Conservation (phyloP, 2,797 vertebrate species). For the Sternotherus odoratus region DNA sequence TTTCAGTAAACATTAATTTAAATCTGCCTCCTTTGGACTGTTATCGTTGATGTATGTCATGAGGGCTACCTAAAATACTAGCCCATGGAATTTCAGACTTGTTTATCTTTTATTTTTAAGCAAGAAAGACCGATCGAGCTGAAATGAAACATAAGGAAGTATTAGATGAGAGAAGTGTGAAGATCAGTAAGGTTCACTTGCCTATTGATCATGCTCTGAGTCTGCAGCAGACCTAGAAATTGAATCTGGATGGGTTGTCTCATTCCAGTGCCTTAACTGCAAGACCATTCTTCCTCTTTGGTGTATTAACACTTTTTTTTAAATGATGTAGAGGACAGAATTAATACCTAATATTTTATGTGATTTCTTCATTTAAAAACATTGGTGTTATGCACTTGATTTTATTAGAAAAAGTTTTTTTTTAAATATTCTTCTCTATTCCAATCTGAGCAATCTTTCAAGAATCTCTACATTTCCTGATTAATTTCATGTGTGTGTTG, state of each 20-base stretch:
- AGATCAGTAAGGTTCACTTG: not conserved
- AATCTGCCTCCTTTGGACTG: accelerated
- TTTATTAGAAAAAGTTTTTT: slow-evolving; percentile 59
- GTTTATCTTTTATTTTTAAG: slow-evolving; percentile 14
- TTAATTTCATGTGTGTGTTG: slow-evolving; percentile 70
- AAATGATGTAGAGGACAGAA: accelerated
- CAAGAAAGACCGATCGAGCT: not conserved
- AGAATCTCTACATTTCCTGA: slow-evolving; percentile 74
- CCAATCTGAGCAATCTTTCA: slow-evolving; percentile 70
- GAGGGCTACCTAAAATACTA: not conserved
- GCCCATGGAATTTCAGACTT: not conserved
- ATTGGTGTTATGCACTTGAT: not conserved
- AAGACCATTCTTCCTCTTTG: not conserved
- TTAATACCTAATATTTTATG: not conserved
- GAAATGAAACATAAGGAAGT: not conserved
- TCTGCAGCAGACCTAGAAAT: not conserved
- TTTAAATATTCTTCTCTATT: slow-evolving; percentile 70
- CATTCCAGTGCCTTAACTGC: not conserved
- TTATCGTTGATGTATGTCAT: not conserved
- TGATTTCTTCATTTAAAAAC: not conserved
- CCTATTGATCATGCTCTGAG: not conserved
- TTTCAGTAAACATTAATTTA: not conserved
- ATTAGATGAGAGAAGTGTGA: slow-evolving; percentile 30
- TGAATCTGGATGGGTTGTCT: not conserved
- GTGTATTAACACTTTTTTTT: not conserved